A percentile compares a stretch with the other conserved stretches of the same genome.
These are phyloP conservation scores for Tridacna gigas DNA, from an alignment of 2,888 invertebrate genomes.

Conservation along the genomic window DNA sequence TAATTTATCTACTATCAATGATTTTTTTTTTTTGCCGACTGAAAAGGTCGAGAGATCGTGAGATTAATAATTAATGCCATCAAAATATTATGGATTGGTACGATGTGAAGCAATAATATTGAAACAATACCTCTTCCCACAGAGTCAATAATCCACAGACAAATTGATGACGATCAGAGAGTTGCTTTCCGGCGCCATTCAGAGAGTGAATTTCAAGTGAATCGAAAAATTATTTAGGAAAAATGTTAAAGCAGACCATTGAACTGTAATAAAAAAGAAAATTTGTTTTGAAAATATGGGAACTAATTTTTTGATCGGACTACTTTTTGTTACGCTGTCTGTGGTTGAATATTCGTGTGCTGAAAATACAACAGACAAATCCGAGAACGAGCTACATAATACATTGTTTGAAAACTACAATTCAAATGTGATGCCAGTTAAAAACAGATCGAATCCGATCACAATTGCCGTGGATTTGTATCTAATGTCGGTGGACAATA, in stretches of 20 bases:
- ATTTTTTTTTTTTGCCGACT: not conserved
- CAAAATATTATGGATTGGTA: constrained; percentile 18
- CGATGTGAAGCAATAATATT: not conserved
- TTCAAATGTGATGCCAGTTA: constrained; percentile 45
- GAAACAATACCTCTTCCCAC: not conserved
- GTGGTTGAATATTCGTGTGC: not conserved
- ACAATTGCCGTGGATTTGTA: constrained; percentile 51
- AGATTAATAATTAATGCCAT: constrained; percentile 14
- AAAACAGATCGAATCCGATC: constrained; percentile 29
- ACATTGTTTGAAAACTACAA: constrained; percentile 45
- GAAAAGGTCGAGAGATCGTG: constrained; percentile 10
- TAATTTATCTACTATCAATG: not conserved
- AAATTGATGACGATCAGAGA: too few species aligned
- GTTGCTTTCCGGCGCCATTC: too few species aligned
- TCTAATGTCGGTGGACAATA: constrained; percentile 58
- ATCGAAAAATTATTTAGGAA: too few species aligned
- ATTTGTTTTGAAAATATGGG: too few species aligned
- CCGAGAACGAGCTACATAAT: constrained; percentile 45
- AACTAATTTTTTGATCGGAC: too few species aligned
- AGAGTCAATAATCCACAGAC: not conserved
- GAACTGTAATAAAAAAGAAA: too few species aligned
- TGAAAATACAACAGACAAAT: not conserved
- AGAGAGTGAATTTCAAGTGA: too few species aligned
- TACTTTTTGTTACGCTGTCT: too few species aligned
- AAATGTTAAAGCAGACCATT: too few species aligned